phyloP scores from a whole-genome alignment of 1,140 invertebrate species.

The Neoseiulus cucumeris region DNA sequence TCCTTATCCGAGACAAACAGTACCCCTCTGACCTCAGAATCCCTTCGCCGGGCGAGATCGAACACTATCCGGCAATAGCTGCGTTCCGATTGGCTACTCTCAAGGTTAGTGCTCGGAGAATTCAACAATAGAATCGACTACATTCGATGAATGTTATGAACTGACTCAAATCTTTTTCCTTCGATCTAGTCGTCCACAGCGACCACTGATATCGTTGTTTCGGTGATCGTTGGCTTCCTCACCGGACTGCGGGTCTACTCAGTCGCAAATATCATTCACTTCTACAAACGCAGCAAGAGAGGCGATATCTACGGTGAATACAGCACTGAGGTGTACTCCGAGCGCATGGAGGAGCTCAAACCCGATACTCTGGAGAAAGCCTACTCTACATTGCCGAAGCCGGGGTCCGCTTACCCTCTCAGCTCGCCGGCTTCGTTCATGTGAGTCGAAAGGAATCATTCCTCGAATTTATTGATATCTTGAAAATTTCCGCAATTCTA shows the following conservation, averaged over 20 bases:
- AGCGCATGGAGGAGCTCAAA: not conserved
- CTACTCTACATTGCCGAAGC: not conserved
- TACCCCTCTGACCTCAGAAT: not conserved
- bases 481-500: too few species aligned
- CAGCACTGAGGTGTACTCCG: not conserved
- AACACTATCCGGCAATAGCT: slow-evolving; percentile 15
- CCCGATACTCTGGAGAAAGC: not conserved
- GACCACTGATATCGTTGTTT: slow-evolving; percentile 22
- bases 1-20: not conserved
- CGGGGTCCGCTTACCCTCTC: not conserved
- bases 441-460: too few species aligned
- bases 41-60: not conserved
- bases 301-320: not conserved
- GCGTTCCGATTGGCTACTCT: slow-evolving; percentile 20
- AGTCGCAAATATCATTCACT: not conserved
- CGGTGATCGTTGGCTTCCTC: slow-evolving; percentile 21
- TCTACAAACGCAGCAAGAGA: not conserved
- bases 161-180: not conserved
- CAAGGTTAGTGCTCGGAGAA: slow-evolving; percentile 16
- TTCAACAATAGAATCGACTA: not conserved
- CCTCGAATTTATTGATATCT: too few species aligned
- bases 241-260: slow-evolving; percentile 18
- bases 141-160: too few species aligned
- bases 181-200: slow-evolving; percentile 20
- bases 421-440: not conserved